Evolutionary conservation across 2,113 vertebrate genomes (phyloP).

Genomic region (Pterocles gutturalis): DNA sequence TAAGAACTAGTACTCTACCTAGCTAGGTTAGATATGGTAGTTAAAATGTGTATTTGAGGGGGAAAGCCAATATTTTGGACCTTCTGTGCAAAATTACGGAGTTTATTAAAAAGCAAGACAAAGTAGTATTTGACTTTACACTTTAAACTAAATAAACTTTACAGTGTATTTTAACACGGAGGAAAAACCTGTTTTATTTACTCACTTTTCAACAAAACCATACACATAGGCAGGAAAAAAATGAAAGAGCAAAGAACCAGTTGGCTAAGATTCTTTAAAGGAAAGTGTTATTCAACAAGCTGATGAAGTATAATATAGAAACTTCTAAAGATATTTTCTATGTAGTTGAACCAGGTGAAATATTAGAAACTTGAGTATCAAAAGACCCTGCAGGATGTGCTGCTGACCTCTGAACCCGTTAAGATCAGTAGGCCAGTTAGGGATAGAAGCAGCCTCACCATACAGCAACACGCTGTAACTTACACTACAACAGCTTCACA

Average conservation of each 20-base stretch:
- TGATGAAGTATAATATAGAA: not conserved
- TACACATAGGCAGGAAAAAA: not conserved
- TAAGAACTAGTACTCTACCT: not conserved
- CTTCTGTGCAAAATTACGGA: not conserved
- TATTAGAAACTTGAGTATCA: not conserved
- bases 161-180: no score
- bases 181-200: no score
- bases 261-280: not conserved
- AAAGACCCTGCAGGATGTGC: not conserved
- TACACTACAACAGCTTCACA: not conserved
- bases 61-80: not conserved
- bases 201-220: not conserved
- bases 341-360: not conserved
- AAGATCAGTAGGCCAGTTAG: rapidly evolving
- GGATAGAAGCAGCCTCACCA: not conserved
- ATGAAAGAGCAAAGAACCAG: not conserved
- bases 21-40: not conserved
- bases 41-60: not conserved
- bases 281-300: not conserved
- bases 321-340: not conserved
- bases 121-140: not conserved
- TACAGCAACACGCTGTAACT: not conserved
- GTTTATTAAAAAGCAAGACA: not conserved
- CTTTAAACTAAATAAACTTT: no score
- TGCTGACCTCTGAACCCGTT: not conserved